Percentiles rank a stretch among this genome's conserved stretches.
These are phyloP conservation scores for Seira ritae DNA, from an alignment of 2,888 invertebrate species.

Conservation along the genomic window DNA sequence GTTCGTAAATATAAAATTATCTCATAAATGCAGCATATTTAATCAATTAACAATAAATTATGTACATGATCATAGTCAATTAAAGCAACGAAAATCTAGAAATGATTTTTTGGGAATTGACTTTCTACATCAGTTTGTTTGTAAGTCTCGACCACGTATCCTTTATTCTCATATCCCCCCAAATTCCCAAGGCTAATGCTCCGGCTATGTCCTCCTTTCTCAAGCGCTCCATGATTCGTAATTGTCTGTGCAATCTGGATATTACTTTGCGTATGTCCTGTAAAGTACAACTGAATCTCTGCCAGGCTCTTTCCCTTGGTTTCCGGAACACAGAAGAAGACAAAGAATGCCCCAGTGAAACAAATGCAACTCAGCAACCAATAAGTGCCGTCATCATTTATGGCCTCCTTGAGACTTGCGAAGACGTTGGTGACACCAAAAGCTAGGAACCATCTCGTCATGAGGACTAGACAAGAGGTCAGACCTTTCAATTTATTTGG, in stretches of 20 bases:
- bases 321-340: slow-evolving; percentile 68
- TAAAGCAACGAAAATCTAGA: background rate
- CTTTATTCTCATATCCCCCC: slow-evolving; percentile 25
- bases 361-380: slow-evolving; percentile 67
- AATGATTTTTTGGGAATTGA: background rate
- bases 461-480: slow-evolving; percentile 66
- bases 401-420: slow-evolving; percentile 39
- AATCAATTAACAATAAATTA: too few species aligned
- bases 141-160: background rate
- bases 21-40: too few species aligned
- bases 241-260: slow-evolving; percentile 28
- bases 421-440: slow-evolving; percentile 70
- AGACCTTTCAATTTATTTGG: slow-evolving; percentile 70
- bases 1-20: too few species aligned
- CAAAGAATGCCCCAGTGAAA: slow-evolving; percentile 61
- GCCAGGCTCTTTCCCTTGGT: slow-evolving; percentile 67
- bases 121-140: background rate
- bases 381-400: slow-evolving; percentile 69
- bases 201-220: too few species aligned
- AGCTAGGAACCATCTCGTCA: slow-evolving; percentile 68
- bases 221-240: background rate
- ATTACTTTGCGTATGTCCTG: slow-evolving; percentile 46
- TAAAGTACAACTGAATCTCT: slow-evolving; percentile 67
- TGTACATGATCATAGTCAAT: background rate
- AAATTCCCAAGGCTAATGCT: background rate